Evolutionary conservation across 2,113 vertebrate species (phyloP), one percentile per base, ranked within the genome.

Genomic region (Hylia prasina): DNA sequence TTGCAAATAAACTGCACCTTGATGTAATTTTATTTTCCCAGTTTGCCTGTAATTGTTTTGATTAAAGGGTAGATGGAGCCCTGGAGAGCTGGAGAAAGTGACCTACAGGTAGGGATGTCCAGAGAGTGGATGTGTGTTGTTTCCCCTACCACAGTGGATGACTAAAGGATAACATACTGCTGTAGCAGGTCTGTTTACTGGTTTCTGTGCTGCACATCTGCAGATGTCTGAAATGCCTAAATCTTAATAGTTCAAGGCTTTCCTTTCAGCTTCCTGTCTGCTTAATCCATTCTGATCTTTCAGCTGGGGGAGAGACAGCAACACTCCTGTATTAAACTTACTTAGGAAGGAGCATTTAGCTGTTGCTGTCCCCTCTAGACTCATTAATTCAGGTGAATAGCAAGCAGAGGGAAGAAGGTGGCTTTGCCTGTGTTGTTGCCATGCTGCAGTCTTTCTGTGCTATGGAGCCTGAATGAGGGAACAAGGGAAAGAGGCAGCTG

Each of bases 401-500:
- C 33, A 47, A 83, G 85, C 61, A 65, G 82, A 44, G 83, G 53
- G 10, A 77, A 90, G 48, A 73, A 47, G 50, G 75, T 89, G 50
- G 72, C 87, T 77, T 73, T 89, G 76, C 77, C 35, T 50, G 10
- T 21, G 30, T 70, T 87, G 82, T 70, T 87, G 82, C 58, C 72
- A 13, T 60, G 39, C 73, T 72, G 77, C 47, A 31, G 0, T 61
- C 42, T 89, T 82, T 37, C 88, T 79, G 68, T 89, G 76, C 81
- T 71, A 51, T 15, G 7, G 64, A 96, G 93, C 61, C 75, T 68
- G 85, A 77, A 70, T 54, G 78, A 66, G 87, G 70, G 44, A 66
- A 69, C 53, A 65, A 84, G 90, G 90, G 61, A 31, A 66, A 37
- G 96, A 92, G 94, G 94, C 96, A 96, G 92, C 94, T 97, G 96